Evolutionary conservation across 2,113 vertebrate species (phyloP), one percentile per base, ranked within the genome.

Genomic region (Pyxicephalus adspersus): DNA sequence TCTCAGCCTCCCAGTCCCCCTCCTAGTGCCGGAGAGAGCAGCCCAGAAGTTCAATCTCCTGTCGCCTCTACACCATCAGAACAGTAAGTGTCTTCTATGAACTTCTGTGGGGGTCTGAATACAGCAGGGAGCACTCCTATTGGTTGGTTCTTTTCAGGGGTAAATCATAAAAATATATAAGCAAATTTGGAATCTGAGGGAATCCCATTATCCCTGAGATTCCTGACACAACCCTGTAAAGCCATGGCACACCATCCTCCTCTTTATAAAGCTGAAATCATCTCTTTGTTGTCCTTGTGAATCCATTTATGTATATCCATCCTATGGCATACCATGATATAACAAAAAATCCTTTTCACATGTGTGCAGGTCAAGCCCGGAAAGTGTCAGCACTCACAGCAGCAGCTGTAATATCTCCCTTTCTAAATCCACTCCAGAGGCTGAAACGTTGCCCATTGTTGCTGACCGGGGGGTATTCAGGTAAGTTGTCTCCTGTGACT

Each of bases 391-490:
- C 2, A 0, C 45, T 31, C 86, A 77, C 82, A 88, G 13, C 85
- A 89, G 84, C 0, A 13, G 64, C 0, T 85, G 89, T 84, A 88
- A 60, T 0, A 2, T 68, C 23, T 84, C n/a, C 72, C 78, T 78
- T 19, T 84, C 84, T 22, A 84, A 81, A 5, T 52, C 67, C 0
- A 1, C 0, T 0, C n/a, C 65, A 0, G 83, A 88, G 52, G 86
- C 70, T 1, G 89, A 93, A 74, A 88, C 85, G 81, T 17, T 61
- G 19, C 25, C 0, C 0, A 74, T 9, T 76, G 78, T 68, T 0
- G 90, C 92, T 7, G 91, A 89, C 54, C 94, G 91, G 80, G 89
- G 90, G 4, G 5, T 93, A 83, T 94, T 95, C 83, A 99, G 94
- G 97, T 98, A 85, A 94, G 97, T 89, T 58, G 18, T 58, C 38